Base-by-base conservation (phyloP, 2,113 vertebrate species). In the Seriola aureovittata region DNA sequence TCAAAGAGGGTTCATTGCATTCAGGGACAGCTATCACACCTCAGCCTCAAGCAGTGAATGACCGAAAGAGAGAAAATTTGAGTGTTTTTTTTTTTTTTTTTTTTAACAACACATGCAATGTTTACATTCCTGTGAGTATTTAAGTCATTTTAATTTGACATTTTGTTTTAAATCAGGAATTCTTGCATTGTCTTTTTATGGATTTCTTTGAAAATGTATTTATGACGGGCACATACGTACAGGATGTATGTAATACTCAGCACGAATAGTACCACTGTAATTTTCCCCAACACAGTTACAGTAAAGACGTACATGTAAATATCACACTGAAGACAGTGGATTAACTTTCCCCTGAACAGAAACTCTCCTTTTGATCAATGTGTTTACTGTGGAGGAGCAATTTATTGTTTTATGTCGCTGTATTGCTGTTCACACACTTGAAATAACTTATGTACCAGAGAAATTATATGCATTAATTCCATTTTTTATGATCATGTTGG, bases 111-210 rank as follows among this genome's bases (percentile, higher is more conserved):
- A 86, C 93, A 96, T 94, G 89, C 89, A 89, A 92, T 96, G 97
- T 99, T 99, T 99, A 99, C 97, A 97, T 97, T 92, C 96, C 92
- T 95, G 93, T 90, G 88, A 94, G 12, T 97, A 97, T 97, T 97
- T 96, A 97, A 97, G 93, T 93, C 76, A 94, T 96, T 96, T 95
- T 90, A 94, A 90, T 90, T 85, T 68, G 59, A 78, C 67, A 21
- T 84, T 89, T 88, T 75, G 32, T 85, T 88, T 57, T 10, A 79
- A 85, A 90, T 85, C 62, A 71, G 87, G 71, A 75, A 75, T 81
- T 88, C 50, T 90, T 78, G 25, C 69, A 60, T 85, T 86, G 79
- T 82, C 69, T 84, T 90, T 85, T 89, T 77, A 76, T 87, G 81
- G 74, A 75, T 92, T 81, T 88, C 68, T 86, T 91, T 89, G 19